Base-by-base conservation (phyloP, 2,888 invertebrate genomes). In the Cynaeus angustus region DNA sequence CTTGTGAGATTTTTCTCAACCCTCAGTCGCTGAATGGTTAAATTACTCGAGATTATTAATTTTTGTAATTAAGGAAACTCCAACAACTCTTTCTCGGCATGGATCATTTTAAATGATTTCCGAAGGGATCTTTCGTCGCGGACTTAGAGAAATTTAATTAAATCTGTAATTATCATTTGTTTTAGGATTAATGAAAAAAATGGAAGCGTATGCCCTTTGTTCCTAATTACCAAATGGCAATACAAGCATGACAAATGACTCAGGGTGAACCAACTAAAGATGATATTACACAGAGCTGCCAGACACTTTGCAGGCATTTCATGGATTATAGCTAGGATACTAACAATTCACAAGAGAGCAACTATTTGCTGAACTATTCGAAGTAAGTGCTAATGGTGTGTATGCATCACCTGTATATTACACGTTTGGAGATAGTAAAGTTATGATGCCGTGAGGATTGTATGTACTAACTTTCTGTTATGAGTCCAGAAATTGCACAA, bases 291-390 rank as follows among this genome's bases (percentile, higher is more conserved):
- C 53, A 10, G 8, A 6, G 16, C 37, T 50, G 28, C 4, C 12
- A 53, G 53, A 53, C 37, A 53, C 16, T 37, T 37, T 12, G 16
- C 33, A 53, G 30, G 28, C 53, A 26, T 26, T 53, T n/a, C 14
- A 14, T 4, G 53, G 12, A 53, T 53, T 53, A 53, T 33, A 26
- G 50, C 13, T 1, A 33, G 37, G 53, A 53, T 30, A 53, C 30
- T 53, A 53, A 53, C 53, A 53, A 53, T 53, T 33, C 53, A 13
- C 53, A 53, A 33, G 53, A 53, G 53, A 37, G 14, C 14, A 53
- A 53, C 53, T 53, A 53, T 53, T 53, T 53, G 14, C 53, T 53
- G 7, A 53, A 53, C 53, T 53, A 53, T 53, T 37, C 14, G 26
- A 13, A 53, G 33, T 12, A 53, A 53, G 28, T 37, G 53, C 8